Evolutionary conservation across 2,113 vertebrate genomes (phyloP).

Genomic region (Girardinichthys multiradiatus): DNA sequence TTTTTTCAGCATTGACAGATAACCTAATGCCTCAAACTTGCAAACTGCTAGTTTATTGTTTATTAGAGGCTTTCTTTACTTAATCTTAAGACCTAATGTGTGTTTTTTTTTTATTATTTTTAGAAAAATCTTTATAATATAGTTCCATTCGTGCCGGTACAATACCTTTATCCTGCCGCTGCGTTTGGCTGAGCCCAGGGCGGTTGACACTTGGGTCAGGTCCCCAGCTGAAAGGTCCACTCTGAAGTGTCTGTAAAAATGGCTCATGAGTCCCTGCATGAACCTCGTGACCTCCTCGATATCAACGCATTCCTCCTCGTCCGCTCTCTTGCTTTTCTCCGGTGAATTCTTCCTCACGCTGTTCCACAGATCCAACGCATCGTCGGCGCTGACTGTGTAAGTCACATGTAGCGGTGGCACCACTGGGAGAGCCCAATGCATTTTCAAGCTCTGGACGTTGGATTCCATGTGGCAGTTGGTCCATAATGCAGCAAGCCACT

Average conservation of each 20-base stretch:
- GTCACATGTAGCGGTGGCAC: constrained; percentile 83
- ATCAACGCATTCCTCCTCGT: constrained; percentile 74
- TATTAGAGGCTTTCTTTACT: too few species aligned
- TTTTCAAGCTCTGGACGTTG: constrained; percentile 74
- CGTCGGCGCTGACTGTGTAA: constrained; percentile 84
- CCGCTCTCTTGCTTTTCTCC: neutral
- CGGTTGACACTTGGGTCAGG: constrained; percentile 86
- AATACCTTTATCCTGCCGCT: constrained; percentile 91
- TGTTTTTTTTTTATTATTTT: too few species aligned
- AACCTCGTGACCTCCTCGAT: constrained; percentile 87
- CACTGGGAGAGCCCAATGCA: constrained; percentile 85
- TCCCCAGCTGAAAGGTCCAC: constrained; percentile 84
- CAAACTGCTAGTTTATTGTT: too few species aligned
- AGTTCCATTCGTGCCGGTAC: neutral
- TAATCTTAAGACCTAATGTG: too few species aligned
- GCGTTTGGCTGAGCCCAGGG: constrained; percentile 85
- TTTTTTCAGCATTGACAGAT: too few species aligned
- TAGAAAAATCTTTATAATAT: too few species aligned
- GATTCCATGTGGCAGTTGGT: constrained; percentile 80
- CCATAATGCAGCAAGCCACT: constrained; percentile 92
- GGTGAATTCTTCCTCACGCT: constrained; percentile 74
- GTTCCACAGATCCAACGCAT: constrained; percentile 90
- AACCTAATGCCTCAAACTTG: too few species aligned
- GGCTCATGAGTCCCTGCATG: constrained; percentile 85
- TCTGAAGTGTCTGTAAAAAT: constrained; percentile 88